Evolutionary conservation across 2,888 invertebrate genomes (phyloP).

Genomic region (Meghimatium bilineatum): DNA sequence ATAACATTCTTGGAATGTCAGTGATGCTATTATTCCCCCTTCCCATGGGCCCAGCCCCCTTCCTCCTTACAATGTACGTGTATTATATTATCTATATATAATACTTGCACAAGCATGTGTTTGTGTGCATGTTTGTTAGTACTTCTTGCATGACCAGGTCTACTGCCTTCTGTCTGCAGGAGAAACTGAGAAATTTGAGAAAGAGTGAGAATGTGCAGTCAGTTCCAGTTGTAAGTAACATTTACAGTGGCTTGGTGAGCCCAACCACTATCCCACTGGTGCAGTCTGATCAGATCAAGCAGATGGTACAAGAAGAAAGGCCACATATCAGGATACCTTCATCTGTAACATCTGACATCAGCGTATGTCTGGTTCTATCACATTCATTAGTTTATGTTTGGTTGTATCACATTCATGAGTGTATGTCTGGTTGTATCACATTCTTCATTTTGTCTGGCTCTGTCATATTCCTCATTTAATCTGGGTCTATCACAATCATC

Average conservation of each 20-base stretch:
- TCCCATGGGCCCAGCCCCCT: too few species aligned
- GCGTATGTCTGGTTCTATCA: conserved; percentile 22
- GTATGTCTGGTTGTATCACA: background rate
- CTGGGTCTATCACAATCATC: too few species aligned
- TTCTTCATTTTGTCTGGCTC: background rate
- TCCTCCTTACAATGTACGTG: too few species aligned
- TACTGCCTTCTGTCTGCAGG: conserved; percentile 12
- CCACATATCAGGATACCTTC: conserved; percentile 20
- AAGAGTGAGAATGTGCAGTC: conserved; percentile 9
- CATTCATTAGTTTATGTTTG: background rate
- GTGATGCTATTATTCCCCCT: too few species aligned
- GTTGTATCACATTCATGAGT: background rate
- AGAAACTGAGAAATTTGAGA: conserved; percentile 28
- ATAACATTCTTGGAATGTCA: too few species aligned
- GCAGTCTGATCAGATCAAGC: conserved; percentile 27
- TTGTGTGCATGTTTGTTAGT: background rate
- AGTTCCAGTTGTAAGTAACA: background rate
- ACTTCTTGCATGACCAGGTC: background rate
- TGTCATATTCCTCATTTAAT: too few species aligned
- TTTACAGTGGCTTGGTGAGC: background rate
- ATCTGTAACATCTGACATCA: conserved; percentile 3
- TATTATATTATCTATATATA: too few species aligned
- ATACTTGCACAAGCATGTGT: background rate
- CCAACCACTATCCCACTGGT: background rate
- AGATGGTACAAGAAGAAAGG: conserved; percentile 30